Evolutionary conservation across 1,140 invertebrate species (phyloP), one percentile per base, ranked within the genome.

Genomic region (Drosophila aff.): DNA sequence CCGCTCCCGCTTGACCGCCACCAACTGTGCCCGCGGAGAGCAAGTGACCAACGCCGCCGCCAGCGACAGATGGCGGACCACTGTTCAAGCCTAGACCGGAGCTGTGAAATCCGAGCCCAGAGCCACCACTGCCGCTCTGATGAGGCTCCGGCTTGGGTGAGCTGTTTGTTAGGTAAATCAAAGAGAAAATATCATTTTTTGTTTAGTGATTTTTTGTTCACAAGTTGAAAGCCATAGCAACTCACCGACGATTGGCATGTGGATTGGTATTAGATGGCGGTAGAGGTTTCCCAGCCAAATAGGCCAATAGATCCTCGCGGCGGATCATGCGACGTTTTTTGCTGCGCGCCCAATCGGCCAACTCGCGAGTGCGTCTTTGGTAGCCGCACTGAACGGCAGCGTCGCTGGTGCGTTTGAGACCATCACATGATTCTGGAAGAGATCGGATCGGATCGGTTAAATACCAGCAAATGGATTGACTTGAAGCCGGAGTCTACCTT

Each of bases 281-380:
- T 63, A 95, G 93, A 84, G 94, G 94, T 93, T 96, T 96, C 41
- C 96, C 96, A 81, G 96, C 95, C 28, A 97, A 94, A 94, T 96
- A 97, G n/a, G 96, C 96, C 81, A 97, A 93, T 26, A 97, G 93
- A 91, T 97, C 96, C 91, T 97, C 96, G 52, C 96, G 94, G 31
- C 96, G 93, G 82, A 97, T 97, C 77, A 94, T 91, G 76, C 95
- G 94, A 68, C 96, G 93, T 92, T 96, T 94, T 93, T 95, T 95
- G 92, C 96, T 96, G 53, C 95, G 94, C 9, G 95, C 96, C 96
- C 96, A 97, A 82, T 96, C 95, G 79, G 96, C 94, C 82, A 97
- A 93, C 94, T 97, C 96, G 93, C 95, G 95, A 81, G 95, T 96
- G 85, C 96, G 93, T 91, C 95, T 95, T 87, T 97, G 96, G 85